phyloP scores from a whole-genome alignment of 2,113 vertebrate species.

The Thunnus maccoyii region DNA sequence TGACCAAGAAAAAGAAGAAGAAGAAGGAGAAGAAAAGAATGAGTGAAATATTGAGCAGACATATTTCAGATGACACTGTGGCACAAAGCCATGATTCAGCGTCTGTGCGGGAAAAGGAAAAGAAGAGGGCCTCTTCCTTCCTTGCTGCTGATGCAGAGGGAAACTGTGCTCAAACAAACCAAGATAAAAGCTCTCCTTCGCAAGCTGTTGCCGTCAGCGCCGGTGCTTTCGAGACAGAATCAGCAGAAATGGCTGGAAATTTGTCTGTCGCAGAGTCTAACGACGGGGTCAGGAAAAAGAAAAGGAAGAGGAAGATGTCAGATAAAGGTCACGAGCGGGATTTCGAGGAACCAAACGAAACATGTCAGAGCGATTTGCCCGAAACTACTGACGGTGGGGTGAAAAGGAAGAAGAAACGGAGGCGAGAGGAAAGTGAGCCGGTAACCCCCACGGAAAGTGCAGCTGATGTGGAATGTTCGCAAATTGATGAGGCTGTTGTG shows the following conservation, averaged over 20 bases:
- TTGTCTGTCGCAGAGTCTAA: neutral
- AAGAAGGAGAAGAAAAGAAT: conserved; percentile 29
- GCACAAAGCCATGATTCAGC: conserved; percentile 10
- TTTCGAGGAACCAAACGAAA: neutral
- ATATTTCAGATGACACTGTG: neutral
- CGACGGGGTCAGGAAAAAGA: conserved; percentile 34
- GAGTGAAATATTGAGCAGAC: neutral
- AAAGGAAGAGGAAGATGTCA: conserved; percentile 16
- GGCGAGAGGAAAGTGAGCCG: neutral
- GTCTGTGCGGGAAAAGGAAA: conserved; percentile 45
- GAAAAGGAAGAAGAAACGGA: conserved; percentile 42
- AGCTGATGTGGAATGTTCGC: neutral
- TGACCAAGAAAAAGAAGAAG: conserved; percentile 35
- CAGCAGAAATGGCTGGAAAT: conserved; percentile 27
- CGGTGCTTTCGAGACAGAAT: neutral
- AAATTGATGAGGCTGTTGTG: neutral
- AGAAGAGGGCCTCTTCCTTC: conserved; percentile 58
- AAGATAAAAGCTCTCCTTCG: neutral
- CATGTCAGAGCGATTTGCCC: neutral
- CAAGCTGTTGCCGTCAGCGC: neutral
- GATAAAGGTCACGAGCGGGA: neutral
- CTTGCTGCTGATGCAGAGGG: conserved; percentile 61
- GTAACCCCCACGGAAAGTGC: neutral
- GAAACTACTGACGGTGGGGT: neutral
- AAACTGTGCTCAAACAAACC: neutral